Evolutionary conservation across 2,888 invertebrate species (phyloP).

Genomic region (Idaea aversata): DNA sequence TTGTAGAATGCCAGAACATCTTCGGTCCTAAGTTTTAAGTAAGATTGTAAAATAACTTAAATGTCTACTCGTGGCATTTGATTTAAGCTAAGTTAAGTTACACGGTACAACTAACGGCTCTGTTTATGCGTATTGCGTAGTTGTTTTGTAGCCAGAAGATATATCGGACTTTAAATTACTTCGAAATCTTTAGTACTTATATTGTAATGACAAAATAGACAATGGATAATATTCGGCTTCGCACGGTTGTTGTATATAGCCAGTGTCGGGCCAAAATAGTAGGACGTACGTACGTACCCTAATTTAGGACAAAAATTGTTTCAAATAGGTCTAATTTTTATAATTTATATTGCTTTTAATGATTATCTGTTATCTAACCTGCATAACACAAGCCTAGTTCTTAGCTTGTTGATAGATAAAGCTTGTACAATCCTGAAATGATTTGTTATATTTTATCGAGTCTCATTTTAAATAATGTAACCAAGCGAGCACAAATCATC

Average conservation of each 20-base stretch:
- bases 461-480: too few relatives aligned
- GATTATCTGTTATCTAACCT: too few relatives aligned
- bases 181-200: background rate
- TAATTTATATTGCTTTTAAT: too few relatives aligned
- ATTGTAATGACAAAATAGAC: background rate
- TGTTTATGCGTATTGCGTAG: constrained; percentile 1
- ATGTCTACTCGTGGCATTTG: background rate
- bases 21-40: background rate
- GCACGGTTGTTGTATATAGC: too few relatives aligned
- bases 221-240: background rate
- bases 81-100: background rate
- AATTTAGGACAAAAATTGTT: too few relatives aligned
- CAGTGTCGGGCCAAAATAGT: too few relatives aligned
- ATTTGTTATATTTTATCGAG: too few relatives aligned
- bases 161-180: background rate
- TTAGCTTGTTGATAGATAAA: too few relatives aligned
- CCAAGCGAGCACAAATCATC: background rate
- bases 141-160: background rate
- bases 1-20: background rate
- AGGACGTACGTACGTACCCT: too few relatives aligned
- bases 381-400: too few relatives aligned
- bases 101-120: background rate
- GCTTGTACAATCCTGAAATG: too few relatives aligned
- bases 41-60: constrained; percentile 1
- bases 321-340: too few relatives aligned